A percentile compares a stretch with the other conserved stretches of the same genome.
Evolutionary conservation across 1,140 invertebrate genomes (phyloP).

Genomic region (Pachyrhynchus sulphureomaculatus): DNA sequence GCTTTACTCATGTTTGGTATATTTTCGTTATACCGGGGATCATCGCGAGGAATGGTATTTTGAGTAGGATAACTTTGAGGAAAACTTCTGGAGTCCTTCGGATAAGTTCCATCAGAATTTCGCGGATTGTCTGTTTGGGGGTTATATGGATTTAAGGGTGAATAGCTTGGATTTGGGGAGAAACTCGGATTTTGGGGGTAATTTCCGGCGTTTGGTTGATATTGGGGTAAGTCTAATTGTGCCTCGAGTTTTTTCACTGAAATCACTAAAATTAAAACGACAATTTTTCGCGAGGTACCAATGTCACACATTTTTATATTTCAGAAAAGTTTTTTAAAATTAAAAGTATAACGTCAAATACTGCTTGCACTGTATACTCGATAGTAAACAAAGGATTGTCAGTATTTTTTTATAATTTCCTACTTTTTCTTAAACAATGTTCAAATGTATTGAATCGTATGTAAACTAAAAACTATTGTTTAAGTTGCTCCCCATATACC

Average conservation of each 20-base stretch:
- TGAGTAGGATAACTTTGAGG: slow-evolving; percentile 12
- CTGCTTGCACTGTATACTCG: background rate
- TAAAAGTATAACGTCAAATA: background rate
- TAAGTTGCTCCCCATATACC: slow-evolving; percentile 21
- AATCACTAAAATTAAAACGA: slow-evolving; percentile 14
- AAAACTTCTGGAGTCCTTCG: no score
- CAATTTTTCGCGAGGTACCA: slow-evolving; percentile 31
- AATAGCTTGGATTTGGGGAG: slow-evolving; percentile 16
- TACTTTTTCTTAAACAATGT: slow-evolving; percentile 3
- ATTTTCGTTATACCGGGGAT: background rate
- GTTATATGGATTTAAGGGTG: slow-evolving; percentile 12
- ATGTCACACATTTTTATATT: slow-evolving; percentile 37
- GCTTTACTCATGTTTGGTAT: slow-evolving; percentile 14
- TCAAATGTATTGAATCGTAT: slow-evolving; percentile 4
- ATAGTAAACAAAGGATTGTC: no score
- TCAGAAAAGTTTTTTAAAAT: background rate
- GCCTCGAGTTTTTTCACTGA: background rate
- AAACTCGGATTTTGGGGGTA: slow-evolving; percentile 33
- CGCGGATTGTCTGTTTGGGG: background rate
- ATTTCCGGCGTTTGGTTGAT: slow-evolving; percentile 21
- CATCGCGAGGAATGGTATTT: background rate
- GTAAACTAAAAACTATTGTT: slow-evolving; percentile 27
- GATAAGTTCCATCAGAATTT: background rate
- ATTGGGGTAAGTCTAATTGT: slow-evolving; percentile 28
- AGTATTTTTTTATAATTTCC: background rate